Conservation (phyloP, 2,888 invertebrate species). For the Malthinus flaveolus region DNA sequence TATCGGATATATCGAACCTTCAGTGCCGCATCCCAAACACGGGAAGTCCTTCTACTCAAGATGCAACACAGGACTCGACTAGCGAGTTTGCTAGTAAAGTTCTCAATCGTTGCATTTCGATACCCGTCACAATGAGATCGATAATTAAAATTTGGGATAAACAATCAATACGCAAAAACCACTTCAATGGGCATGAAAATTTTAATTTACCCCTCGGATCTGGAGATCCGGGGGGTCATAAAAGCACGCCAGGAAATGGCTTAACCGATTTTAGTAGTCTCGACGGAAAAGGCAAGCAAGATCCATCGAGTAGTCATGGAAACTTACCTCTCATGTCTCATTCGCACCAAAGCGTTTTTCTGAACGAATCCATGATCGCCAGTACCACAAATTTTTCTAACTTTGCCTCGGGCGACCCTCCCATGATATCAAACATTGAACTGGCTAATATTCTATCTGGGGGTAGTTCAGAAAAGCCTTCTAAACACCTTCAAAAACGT, state of each 20-base stretch:
- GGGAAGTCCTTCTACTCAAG: conserved; percentile 49
- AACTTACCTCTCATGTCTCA: conserved; percentile 43
- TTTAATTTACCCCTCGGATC: conserved; percentile 72
- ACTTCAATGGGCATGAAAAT: conserved; percentile 56
- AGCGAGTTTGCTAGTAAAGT: conserved; percentile 67
- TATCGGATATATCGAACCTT: conserved; percentile 78
- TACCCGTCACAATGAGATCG: conserved; percentile 87
- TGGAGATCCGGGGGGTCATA: conserved; percentile 66
- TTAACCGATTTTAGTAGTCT: conserved; percentile 55
- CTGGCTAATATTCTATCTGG: conserved; percentile 49
- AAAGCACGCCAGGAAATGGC: conserved; percentile 47
- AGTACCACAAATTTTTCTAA: conserved; percentile 49
- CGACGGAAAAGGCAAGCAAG: conserved; percentile 50
- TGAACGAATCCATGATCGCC: conserved; percentile 50
- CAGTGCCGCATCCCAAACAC: conserved; percentile 77
- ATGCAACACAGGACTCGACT: conserved; percentile 51
- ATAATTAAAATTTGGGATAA: conserved; percentile 86
- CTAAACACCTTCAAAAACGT: conserved; percentile 60
- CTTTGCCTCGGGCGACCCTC: conserved; percentile 43
- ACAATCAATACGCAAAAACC: conserved; percentile 60
- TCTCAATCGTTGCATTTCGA: conserved; percentile 87
- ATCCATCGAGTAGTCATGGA: conserved; percentile 47
- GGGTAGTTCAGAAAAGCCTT: conserved; percentile 39
- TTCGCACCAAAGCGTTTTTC: conserved; percentile 48
- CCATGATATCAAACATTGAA: conserved; percentile 47